Percentiles rank a stretch among this genome's conserved stretches.
Evolutionary conservation across 2,113 vertebrate species (phyloP).

Genomic region (Misgurnus mizolepis): DNA sequence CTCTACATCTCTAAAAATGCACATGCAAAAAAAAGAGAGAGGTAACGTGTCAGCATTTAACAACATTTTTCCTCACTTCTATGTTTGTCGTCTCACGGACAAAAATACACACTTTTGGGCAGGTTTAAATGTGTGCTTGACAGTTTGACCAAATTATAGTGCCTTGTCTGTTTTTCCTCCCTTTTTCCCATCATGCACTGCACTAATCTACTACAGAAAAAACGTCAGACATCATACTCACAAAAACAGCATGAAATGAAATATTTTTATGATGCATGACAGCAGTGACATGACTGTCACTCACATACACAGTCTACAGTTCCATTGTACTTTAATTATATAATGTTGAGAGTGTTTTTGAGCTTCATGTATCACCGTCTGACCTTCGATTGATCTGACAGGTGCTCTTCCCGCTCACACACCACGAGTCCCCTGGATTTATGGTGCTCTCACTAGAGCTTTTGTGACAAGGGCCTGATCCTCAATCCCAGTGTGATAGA

Average conservation of each 20-base stretch:
- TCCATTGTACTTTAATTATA: background rate
- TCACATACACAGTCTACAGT: background rate
- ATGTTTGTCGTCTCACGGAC: slow-evolving; percentile 17
- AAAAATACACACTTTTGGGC: background rate
- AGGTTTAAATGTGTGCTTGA: slow-evolving; percentile 1
- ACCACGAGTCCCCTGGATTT: slow-evolving; percentile 23
- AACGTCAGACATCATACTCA: background rate
- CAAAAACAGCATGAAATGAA: slow-evolving; percentile 12
- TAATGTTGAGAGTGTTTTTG: slow-evolving; percentile 15
- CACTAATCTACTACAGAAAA: background rate
- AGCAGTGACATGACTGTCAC: background rate
- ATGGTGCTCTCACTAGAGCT: slow-evolving; percentile 31
- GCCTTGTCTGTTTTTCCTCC: slow-evolving; percentile 4
- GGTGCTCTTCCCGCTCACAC: slow-evolving; percentile 3
- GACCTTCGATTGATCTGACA: slow-evolving; percentile 50
- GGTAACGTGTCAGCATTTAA: background rate
- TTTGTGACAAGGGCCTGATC: slow-evolving; percentile 35
- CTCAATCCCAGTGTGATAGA: slow-evolving; percentile 41
- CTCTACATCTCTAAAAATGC: background rate
- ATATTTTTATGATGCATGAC: background rate
- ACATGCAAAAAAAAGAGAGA: background rate
- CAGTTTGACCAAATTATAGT: slow-evolving; percentile 15
- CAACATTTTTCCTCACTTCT: slow-evolving; percentile 1
- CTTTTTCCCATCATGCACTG: slow-evolving; percentile 1
- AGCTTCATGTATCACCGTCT: slow-evolving; percentile 50